A percentile compares a stretch with the other conserved stretches of the same genome.
phyloP scores from a whole-genome alignment of 2,113 vertebrate species.

The Genyomyrus donnyi region DNA sequence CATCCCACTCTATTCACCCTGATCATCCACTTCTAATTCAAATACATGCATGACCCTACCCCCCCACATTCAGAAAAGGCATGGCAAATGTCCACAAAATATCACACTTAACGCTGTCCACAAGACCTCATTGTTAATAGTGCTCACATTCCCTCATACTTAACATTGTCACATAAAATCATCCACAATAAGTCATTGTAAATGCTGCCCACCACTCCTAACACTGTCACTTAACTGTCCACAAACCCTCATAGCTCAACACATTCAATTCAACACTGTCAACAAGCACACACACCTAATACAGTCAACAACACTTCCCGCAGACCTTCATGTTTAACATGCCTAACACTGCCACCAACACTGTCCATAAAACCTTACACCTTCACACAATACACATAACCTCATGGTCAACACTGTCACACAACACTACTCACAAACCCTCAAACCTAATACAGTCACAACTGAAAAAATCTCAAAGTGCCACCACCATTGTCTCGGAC shows the following conservation, averaged over 20 bases:
- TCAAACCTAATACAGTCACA: background rate
- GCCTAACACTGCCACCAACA: background rate
- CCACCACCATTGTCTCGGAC: background rate
- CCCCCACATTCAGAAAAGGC: background rate
- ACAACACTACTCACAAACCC: background rate
- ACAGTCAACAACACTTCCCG: background rate
- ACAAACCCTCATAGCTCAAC: background rate
- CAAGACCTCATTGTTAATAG: background rate
- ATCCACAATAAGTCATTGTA: background rate
- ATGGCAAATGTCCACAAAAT: background rate
- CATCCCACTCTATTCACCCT: background rate
- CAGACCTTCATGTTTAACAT: background rate
- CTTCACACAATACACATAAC: background rate
- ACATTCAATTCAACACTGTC: background rate
- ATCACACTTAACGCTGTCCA: background rate
- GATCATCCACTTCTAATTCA: background rate
- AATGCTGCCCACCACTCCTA: background rate
- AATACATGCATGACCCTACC: background rate
- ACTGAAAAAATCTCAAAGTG: background rate
- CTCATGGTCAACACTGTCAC: background rate
- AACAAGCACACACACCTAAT: background rate
- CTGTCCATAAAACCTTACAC: background rate
- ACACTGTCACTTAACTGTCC: background rate
- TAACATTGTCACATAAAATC: constrained; percentile 1
- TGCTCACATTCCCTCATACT: background rate